Evolutionary conservation across 2,888 invertebrate genomes (phyloP).

Genomic region (Bedellia somnulentella): DNA sequence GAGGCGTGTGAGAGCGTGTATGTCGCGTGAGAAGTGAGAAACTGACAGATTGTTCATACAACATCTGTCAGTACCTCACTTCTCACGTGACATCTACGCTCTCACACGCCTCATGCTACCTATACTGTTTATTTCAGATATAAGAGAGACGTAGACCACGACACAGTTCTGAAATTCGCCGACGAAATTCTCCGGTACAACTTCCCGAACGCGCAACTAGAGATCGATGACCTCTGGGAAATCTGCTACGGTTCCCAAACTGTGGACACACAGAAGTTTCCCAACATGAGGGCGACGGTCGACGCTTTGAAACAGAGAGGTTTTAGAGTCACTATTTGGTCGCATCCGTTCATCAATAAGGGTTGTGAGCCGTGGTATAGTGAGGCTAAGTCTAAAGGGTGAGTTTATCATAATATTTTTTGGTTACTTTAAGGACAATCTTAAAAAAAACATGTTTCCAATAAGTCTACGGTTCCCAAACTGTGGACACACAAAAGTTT

Average conservation of each 20-base stretch:
- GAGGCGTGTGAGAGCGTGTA: too few relatives aligned
- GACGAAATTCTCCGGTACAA: constrained; percentile 46
- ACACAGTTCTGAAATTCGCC: constrained; percentile 46
- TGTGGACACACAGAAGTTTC: constrained; percentile 52
- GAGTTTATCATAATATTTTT: constrained; percentile 16
- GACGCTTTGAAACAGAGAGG: constrained; percentile 35
- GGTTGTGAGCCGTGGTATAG: constrained; percentile 57
- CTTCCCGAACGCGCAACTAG: constrained; percentile 57
- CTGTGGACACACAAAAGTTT: constrained; percentile 71
- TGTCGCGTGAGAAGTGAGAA: too few relatives aligned
- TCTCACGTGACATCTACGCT: too few relatives aligned
- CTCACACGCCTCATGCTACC: too few relatives aligned
- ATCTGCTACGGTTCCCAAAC: constrained; percentile 63
- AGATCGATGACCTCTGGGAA: constrained; percentile 70
- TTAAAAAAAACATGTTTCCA: too few relatives aligned
- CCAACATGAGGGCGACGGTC: constrained; percentile 52
- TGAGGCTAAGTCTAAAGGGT: constrained; percentile 40
- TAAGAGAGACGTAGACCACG: constrained; percentile 53
- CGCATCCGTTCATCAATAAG: constrained; percentile 65
- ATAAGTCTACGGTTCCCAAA: constrained; percentile 80
- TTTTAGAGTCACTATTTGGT: constrained; percentile 64
- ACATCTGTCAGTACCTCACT: too few relatives aligned
- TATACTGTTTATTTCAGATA: too few relatives aligned
- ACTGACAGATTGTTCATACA: too few relatives aligned
- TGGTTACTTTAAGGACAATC: too few relatives aligned